Evolutionary conservation across 2,888 invertebrate genomes (phyloP).

Genomic region (Itoplectis maculator): DNA sequence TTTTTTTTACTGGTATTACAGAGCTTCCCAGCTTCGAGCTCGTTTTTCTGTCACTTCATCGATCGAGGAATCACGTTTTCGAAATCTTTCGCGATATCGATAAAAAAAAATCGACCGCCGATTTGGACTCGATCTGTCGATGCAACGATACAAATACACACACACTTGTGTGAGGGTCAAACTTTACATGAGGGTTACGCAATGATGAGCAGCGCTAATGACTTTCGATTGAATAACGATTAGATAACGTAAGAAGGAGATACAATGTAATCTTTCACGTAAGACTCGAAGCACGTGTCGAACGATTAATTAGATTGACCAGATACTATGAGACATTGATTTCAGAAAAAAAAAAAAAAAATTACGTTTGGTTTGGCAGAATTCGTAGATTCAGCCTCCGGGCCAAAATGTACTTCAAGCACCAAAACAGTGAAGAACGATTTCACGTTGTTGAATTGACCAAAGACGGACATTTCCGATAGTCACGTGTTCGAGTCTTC

Average conservation of each 20-base stretch:
- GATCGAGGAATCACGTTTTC: background rate
- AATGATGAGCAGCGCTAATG: background rate
- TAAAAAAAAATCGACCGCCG: background rate
- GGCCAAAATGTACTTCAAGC: too few relatives aligned
- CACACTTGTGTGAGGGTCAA: background rate
- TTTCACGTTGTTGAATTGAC: too few relatives aligned
- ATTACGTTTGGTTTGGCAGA: too few relatives aligned
- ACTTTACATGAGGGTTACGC: slow-evolving; percentile 1
- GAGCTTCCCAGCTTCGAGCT: background rate
- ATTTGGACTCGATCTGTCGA: background rate
- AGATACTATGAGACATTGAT: background rate
- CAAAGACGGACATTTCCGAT: background rate
- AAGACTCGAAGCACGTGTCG: background rate
- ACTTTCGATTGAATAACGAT: slow-evolving; percentile 12
- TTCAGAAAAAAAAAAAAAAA: slow-evolving; percentile 1
- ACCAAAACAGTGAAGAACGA: too few relatives aligned
- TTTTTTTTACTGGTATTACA: background rate
- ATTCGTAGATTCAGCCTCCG: too few relatives aligned
- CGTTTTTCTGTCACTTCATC: background rate
- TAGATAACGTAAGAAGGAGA: background rate
- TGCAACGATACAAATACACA: too few relatives aligned
- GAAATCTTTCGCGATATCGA: background rate
- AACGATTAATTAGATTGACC: background rate
- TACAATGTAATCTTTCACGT: background rate
- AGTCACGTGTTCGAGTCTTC: background rate